Evolutionary conservation across 2,797 vertebrate species (phyloP), one percentile per base, ranked within the genome.

Genomic region (Cynopterus sphinx): DNA sequence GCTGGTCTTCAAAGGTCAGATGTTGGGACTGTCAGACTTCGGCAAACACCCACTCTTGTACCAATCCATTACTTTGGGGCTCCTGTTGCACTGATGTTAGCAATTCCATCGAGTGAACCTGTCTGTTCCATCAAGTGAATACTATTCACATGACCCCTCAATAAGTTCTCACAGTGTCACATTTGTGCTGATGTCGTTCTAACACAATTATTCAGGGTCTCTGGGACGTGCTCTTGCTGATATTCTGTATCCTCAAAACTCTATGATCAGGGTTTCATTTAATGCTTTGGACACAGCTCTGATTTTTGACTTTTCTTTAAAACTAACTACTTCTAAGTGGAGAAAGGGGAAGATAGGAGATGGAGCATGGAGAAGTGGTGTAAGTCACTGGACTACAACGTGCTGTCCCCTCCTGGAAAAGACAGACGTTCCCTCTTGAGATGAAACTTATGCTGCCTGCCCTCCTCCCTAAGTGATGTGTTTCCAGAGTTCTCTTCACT

Each of bases 401-500:
- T 9, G 3, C 21, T 41, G 5, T 43, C 81, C 43, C 79, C 91
- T 92, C 75, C 75, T 17, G 2, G 46, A 93, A 86, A 63, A 86
- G 65, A 91, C 55, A 77, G 33, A 0, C 3, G 74, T 86, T 96
- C 16, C 10, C 81, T 68, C 78, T 73, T 83, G 43, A 84, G 94
- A 85, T 36, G 79, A 88, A 84, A 87, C 1, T 8, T 0, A 0
- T 2, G 51, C 36, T 73, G 28, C 28, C 65, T 92, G 0, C 0
- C 68, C 83, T 94, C 65, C 94, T 83, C 77, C 28, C 53, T 68
- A 73, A 33, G 33, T 94, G 67, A 75, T 26, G 49, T 21, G 86
- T 86, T 97, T 95, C 78, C 77, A 75, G 59, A 9, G 65, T 75
- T 51, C 96, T 59, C 59, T 91, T 90, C 74, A 8, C 89, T 46